Evolutionary conservation across 1,140 invertebrate species (phyloP), one percentile per base, ranked within the genome.

Genomic region (Arctopsyche grandis): DNA sequence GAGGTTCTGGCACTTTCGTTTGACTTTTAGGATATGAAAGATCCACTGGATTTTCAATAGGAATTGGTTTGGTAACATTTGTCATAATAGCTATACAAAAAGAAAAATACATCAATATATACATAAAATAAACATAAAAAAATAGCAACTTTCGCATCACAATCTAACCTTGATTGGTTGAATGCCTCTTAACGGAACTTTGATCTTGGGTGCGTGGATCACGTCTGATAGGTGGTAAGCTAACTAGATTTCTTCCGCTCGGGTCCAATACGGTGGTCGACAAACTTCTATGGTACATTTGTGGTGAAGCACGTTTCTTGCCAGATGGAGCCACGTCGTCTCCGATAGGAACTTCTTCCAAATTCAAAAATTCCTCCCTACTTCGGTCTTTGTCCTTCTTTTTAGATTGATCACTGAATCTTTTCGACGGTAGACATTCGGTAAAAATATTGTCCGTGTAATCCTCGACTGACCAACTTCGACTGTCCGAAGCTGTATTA

Each of bases 201-300:
- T 85, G 85, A 19, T 86, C 85, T 70, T 85, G 84, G 9, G 84
- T 84, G 75, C 88, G 85, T 10, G 87, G 86, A 58, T 84, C 83
- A 26, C 87, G 84, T 12, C 89, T 84, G 29, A 90, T 88, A 0
- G 89, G 89, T 63, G 88, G 89, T 79, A 89, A 83, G 77, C 86
- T 88, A 79, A 89, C 84, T 52, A 80, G 74, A 16, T 77, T 69
- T 14, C 85, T 82, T 26, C 82, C 38, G 3, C 46, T 69, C 38
- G 86, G 84, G 81, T 87, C 86, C 74, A 88, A 83, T 79, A 85
- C 85, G 22, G 85, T 87, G 63, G 85, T 86, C 26, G 88, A 88
- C 77, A 87, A 77, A 77, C 88, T 88, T 52, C 88, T 85, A 75
- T 87, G 87, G 81, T 89, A 89, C 82, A 86, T 85, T 80, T 85